phyloP scores from a whole-genome alignment of 2,888 invertebrate species.

The Uropetala carovei region DNA sequence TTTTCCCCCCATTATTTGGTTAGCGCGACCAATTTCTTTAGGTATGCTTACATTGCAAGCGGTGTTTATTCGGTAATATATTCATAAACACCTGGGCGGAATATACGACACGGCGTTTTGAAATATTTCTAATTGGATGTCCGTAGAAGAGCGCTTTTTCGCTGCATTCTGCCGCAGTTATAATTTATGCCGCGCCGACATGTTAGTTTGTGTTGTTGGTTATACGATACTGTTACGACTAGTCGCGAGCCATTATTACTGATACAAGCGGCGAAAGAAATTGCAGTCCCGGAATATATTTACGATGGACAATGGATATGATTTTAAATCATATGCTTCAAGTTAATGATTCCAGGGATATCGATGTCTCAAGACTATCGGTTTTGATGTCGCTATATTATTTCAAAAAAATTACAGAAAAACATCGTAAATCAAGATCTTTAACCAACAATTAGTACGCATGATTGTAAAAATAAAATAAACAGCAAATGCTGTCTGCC shows the following conservation, averaged over 20 bases:
- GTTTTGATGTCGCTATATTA: no score
- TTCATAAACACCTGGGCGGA: neutral
- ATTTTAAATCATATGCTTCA: no score
- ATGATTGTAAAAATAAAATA: no score
- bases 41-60: neutral
- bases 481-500: no score
- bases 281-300: neutral
- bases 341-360: no score
- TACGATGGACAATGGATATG: neutral
- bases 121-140: slow-evolving; percentile 1
- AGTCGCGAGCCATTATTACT: neutral
- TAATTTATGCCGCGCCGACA: neutral
- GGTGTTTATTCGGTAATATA: neutral
- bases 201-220: neutral
- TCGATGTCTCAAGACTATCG: no score
- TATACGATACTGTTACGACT: neutral
- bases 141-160: neutral
- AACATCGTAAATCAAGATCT: no score
- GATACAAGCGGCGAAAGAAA: neutral
- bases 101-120: neutral
- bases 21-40: neutral
- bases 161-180: neutral
- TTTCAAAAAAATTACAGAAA: no score
- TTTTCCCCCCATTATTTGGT: neutral
- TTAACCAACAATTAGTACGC: no score